A percentile compares a stretch with the other conserved stretches of the same genome.
Conservation (phyloP, 2,888 invertebrate genomes). For the Hololepta plana region DNA sequence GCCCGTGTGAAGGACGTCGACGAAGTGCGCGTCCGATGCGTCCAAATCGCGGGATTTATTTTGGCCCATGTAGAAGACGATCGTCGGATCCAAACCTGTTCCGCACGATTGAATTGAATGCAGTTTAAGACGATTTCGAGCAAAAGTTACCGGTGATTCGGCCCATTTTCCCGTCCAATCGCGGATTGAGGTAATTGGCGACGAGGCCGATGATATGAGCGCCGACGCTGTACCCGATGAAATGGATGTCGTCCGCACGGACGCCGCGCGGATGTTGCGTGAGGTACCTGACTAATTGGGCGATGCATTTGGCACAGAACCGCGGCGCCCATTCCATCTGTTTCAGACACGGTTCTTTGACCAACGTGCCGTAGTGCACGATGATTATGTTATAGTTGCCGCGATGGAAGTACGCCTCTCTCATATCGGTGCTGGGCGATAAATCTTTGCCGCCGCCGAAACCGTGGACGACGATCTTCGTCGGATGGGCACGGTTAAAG, state of each 20-base stretch:
- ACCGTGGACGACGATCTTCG: conserved; percentile 81
- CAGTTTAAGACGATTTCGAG: conserved; percentile 2
- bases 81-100: conserved; percentile 71
- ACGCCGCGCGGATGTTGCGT: conserved; percentile 61
- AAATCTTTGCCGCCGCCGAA: conserved; percentile 72
- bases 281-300: conserved; percentile 62
- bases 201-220: conserved; percentile 73
- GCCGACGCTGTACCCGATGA: conserved; percentile 75
- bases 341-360: conserved; percentile 66
- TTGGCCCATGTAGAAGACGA: conserved; percentile 67
- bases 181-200: conserved; percentile 60
- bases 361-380: conserved; percentile 66
- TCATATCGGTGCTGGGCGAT: conserved; percentile 69
- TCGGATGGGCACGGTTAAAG: conserved; percentile 61
- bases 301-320: conserved; percentile 47
- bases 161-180: conserved; percentile 57
- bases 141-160: conserved; percentile 49
- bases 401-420: conserved; percentile 61
- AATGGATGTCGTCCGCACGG: conserved; percentile 54
- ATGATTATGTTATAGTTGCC: conserved; percentile 76
- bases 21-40: conserved; percentile 63
- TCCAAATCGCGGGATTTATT: conserved; percentile 68
- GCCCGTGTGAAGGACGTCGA: conserved; percentile 69
- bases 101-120: conserved; percentile 2
- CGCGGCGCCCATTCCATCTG: conserved; percentile 29